These are phyloP conservation scores for Operophtera brumata DNA, from an alignment of 2,888 invertebrate species.

Conservation along the genomic window DNA sequence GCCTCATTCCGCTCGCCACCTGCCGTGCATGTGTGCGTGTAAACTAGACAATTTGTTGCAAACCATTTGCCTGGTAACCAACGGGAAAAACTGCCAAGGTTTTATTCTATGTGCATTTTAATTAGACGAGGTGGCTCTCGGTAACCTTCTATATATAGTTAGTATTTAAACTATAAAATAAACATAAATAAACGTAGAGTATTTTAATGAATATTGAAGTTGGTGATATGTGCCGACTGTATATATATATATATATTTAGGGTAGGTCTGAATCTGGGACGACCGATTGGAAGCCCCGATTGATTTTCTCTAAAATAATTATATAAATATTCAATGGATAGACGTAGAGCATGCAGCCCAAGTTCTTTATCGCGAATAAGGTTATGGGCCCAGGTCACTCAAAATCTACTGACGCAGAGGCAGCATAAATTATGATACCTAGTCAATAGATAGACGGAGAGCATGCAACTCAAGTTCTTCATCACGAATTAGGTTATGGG, in stretches of 20 bases:
- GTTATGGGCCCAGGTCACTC: background rate
- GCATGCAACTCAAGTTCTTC: no score
- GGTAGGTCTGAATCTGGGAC: no score
- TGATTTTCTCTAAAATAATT: background rate
- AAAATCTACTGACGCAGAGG: background rate
- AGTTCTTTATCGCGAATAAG: background rate
- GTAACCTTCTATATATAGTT: constrained; percentile 9
- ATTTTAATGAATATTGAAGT: no score
- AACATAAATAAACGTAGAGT: no score
- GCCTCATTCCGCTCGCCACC: constrained; percentile 34
- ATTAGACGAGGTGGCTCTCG: constrained; percentile 21
- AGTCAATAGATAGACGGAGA: no score
- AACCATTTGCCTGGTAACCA: constrained; percentile 30
- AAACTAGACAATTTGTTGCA: constrained; percentile 27
- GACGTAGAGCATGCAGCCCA: background rate
- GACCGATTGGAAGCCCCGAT: no score
- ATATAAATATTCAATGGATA: background rate
- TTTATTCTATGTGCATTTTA: constrained; percentile 19
- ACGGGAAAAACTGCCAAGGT: constrained; percentile 26
- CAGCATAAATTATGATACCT: no score
- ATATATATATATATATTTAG: no score
- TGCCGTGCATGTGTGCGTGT: constrained; percentile 20
- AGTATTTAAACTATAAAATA: background rate
- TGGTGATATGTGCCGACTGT: no score
- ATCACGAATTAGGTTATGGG: no score